Base-by-base conservation (phyloP, 2,888 invertebrate species). In the Aelia acuminata region DNA sequence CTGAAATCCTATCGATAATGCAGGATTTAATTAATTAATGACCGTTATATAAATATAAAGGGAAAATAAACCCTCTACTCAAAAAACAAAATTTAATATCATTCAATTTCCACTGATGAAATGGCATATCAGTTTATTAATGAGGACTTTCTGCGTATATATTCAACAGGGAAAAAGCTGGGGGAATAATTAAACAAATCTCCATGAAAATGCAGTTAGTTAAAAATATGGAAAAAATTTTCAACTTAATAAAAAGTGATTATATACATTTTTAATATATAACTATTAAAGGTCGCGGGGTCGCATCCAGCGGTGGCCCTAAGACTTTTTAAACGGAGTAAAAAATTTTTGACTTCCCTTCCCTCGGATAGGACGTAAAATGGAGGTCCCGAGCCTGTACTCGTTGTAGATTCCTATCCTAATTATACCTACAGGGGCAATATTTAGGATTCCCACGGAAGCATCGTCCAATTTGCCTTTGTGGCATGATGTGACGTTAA, bases 21-120 rank as follows among this genome's bases (percentile, higher is more conserved):
- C 31, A 70, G 31, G 35, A 70, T 31, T 70, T 70, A 70, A 70
- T 70, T 70, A 70, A 70, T 20, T 35, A 35, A 70, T 70, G 63
- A 8, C 20, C 35, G 35, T 0, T 35, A 70, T 35, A 70, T 70
- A 35, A 70, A 70, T 70, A 35, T 63, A 31, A 13, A 18, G 35
- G 63, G 20, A 70, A 31, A 70, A 35, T 70, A 70, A 31, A 70
- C 63, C 31, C 35, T 70, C 63, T 35, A 35, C 63, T 70, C 18
- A 0, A 0, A 7, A 70, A 70, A 70, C 35, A 70, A 70, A 70
- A 70, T 70, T 70, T 35, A 35, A 35, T 70, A 70, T 70, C 63
- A 70, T 70, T 70, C 35, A 7, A 70, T 70, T 70, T 35, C 10
- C 31, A 70, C 7, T 35, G 63, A 35, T 70, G 18, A 35, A 70